A percentile compares a stretch with the other conserved stretches of the same genome.
Conservation (phyloP, 1,140 invertebrate genomes). For the Anoplolepis gracilipes region DNA sequence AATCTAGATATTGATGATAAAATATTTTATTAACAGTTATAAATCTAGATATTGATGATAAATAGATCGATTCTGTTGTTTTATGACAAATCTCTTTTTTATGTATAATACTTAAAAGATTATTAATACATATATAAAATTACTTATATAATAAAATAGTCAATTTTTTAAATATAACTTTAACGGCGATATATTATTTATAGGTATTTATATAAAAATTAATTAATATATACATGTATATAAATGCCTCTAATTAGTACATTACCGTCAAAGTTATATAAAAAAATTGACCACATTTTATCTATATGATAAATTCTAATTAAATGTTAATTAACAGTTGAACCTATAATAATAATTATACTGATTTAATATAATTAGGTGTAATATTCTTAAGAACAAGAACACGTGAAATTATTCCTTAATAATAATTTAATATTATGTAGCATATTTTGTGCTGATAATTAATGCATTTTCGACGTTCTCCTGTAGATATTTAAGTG, state of each 20-base stretch:
- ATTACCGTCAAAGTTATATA: too few relatives aligned
- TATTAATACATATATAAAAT: neutral
- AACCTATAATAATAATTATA: neutral
- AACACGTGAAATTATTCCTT: neutral
- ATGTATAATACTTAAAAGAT: neutral
- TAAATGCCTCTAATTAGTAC: too few relatives aligned
- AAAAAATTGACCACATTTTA: too few relatives aligned
- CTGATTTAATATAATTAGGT: neutral
- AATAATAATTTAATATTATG: constrained; percentile 2
- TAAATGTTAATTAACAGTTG: neutral
- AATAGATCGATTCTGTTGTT: too few relatives aligned
- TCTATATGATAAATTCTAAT: neutral
- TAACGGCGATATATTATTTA: neutral
- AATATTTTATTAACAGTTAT: too few relatives aligned
- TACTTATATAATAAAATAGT: neutral
- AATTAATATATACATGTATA: too few relatives aligned
- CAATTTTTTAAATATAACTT: neutral
- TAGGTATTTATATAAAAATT: neutral
- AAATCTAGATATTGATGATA: too few relatives aligned
- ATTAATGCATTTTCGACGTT: neutral
- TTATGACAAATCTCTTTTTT: neutral
- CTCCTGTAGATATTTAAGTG: neutral
- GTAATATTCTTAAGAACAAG: neutral
- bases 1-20: too few relatives aligned
- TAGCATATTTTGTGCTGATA: neutral